Evolutionary conservation across 2,797 vertebrate species (phyloP).

Genomic region (Lacerta agilis): DNA sequence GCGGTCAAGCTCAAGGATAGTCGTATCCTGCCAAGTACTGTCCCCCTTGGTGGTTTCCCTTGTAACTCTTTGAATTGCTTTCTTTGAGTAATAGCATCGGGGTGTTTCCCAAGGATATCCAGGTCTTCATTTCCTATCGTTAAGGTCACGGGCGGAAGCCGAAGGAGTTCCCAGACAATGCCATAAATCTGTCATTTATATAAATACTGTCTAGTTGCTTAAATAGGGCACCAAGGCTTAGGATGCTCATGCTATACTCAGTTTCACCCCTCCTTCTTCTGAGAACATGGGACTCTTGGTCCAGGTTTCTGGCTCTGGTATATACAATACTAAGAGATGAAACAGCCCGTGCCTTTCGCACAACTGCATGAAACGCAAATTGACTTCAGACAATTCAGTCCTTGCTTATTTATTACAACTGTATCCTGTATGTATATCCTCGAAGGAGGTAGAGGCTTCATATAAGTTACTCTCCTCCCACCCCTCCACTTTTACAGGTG

Average conservation of each 20-base stretch:
- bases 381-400: neutral
- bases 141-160: constrained; percentile 33
- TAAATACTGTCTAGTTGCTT: constrained; percentile 14
- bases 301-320: neutral
- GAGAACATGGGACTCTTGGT: constrained; percentile 3
- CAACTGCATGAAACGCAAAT: neutral
- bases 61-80: constrained; percentile 44
- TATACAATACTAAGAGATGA: neutral
- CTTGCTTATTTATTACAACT: neutral
- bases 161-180: neutral
- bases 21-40: constrained; percentile 36
- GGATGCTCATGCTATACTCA: neutral
- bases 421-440: too few species aligned
- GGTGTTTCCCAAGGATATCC: constrained; percentile 55
- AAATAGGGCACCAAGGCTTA: neutral
- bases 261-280: neutral
- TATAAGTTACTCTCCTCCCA: too few species aligned
- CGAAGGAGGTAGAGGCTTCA: too few species aligned
- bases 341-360: neutral
- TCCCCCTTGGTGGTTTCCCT: constrained; percentile 42
- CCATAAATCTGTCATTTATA: constrained; percentile 18
- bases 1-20: neutral
- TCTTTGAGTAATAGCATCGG: neutral
- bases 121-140: constrained; percentile 49
- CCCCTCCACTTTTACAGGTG: too few species aligned